phyloP scores from a whole-genome alignment of 1,140 invertebrate species.

The Agrypnia vestita region DNA sequence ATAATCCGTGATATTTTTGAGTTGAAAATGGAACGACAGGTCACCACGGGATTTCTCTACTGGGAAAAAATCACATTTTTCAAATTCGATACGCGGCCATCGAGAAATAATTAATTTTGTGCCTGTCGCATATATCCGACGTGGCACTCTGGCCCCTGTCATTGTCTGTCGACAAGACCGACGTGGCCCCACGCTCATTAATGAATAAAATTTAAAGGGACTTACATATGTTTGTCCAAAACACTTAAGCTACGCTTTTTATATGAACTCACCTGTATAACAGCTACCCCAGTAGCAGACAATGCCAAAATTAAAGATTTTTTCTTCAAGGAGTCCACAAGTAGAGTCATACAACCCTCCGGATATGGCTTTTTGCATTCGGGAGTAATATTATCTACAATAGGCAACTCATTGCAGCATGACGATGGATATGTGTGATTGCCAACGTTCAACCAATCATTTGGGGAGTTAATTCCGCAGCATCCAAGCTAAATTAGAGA shows the following conservation, averaged over 20 bases:
- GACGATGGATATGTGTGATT: slow-evolving; percentile 77
- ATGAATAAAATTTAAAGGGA: too few species aligned
- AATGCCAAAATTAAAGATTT: slow-evolving; percentile 83
- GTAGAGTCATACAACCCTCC: slow-evolving; percentile 79
- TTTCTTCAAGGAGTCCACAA: slow-evolving; percentile 77
- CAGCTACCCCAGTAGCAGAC: slow-evolving; percentile 84
- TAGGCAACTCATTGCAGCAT: slow-evolving; percentile 77
- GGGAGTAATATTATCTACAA: slow-evolving; percentile 65
- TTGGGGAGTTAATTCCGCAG: slow-evolving; percentile 81
- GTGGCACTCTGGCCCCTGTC: too few species aligned
- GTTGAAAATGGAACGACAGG: too few species aligned
- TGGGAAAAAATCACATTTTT: too few species aligned
- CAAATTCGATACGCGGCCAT: too few species aligned
- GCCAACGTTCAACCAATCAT: slow-evolving; percentile 78
- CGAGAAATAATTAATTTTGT: too few species aligned
- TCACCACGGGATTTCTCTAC: too few species aligned
- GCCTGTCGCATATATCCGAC: too few species aligned
- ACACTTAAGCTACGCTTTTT: neutral
- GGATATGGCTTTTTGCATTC: slow-evolving; percentile 73
- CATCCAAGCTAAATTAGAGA: slow-evolving; percentile 67
- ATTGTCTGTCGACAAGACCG: too few species aligned
- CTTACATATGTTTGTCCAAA: neutral
- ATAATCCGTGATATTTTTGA: too few species aligned
- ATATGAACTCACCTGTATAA: slow-evolving; percentile 78
- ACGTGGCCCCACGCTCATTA: too few species aligned